Evolutionary conservation across 2,113 vertebrate species (phyloP), one percentile per base, ranked within the genome.

Genomic region (Sylvia atricapilla): DNA sequence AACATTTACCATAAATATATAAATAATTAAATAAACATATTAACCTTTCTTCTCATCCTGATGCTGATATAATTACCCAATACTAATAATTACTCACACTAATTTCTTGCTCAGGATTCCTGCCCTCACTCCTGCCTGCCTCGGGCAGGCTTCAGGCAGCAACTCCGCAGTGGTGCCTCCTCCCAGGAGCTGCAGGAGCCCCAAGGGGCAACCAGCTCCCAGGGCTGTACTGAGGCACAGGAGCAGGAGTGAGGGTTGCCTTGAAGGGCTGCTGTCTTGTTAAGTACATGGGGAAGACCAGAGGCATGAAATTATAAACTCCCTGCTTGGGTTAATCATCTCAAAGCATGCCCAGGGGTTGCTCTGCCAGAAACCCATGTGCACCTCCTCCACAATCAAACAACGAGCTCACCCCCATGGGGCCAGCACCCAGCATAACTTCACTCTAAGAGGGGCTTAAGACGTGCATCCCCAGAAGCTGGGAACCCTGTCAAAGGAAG

Each of bases 31-130:
- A 90, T 72, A 89, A 86, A 69, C 66, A 78, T 70, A 96, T 96
- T 97, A 97, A 97, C 95, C 96, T 97, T 97, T 97, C 94, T 97
- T 91, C 93, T 97, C 95, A 97, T 97, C 95, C 95, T 96, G 95
- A 96, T 12, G 79, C 89, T 96, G 95, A 94, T 96, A 93, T 97
- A 97, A 97, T 97, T 97, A 96, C 90, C 80, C 90, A 96, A 97
- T 96, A 96, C 93, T 97, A 97, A 97, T 97, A 97, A 97, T 97
- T 97, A 96, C 93, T 95, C 72, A 1, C 74, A 92, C 96, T 97
- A 97, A 97, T 97, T 97, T 93, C 94, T 94, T 37, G 21, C 89
- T 97, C 94, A 97, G 94, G 69, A 96, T 97, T 97, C 96, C 92
- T 88, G 66, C 66, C 89, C 93, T 96, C 8, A 0, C 53, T 95